These are phyloP conservation scores for Allobates femoralis DNA, from an alignment of 2,797 vertebrate genomes.

Conservation along the genomic window DNA sequence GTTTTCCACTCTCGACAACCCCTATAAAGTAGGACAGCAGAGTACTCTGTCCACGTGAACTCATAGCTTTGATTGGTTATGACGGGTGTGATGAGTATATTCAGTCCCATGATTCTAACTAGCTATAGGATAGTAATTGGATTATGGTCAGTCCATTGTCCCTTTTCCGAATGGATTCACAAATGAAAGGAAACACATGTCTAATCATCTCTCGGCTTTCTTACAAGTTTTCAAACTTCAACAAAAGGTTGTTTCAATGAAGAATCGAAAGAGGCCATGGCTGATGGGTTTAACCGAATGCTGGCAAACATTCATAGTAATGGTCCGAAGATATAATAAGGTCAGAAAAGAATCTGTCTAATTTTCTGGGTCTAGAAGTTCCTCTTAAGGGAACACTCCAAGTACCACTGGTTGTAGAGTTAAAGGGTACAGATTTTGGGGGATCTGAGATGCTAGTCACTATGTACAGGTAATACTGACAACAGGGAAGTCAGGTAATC, in stretches of 20 bases:
- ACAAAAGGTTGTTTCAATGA: neutral
- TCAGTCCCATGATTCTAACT: conserved; percentile 4
- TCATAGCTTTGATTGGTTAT: neutral
- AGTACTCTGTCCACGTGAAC: neutral
- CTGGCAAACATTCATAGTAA: neutral
- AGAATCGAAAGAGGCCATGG: neutral
- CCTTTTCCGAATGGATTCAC: neutral
- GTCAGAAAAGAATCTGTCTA: neutral
- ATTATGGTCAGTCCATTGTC: neutral
- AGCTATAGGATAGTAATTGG: neutral
- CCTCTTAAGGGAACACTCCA: neutral
- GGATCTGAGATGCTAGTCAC: no score
- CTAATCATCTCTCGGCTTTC: neutral
- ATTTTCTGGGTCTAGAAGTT: no score
- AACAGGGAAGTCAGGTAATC: no score
- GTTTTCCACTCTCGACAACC: neutral
- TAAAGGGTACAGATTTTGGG: no score
- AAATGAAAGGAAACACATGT: conserved; percentile 19
- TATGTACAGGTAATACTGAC: no score
- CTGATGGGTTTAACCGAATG: neutral
- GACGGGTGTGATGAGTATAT: neutral
- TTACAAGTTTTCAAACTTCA: neutral
- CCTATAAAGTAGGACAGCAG: neutral
- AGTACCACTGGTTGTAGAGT: no score
- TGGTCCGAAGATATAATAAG: neutral